These are phyloP conservation scores for Gorsachius goisagi DNA, from an alignment of 2,113 vertebrate species.

Conservation along the genomic window DNA sequence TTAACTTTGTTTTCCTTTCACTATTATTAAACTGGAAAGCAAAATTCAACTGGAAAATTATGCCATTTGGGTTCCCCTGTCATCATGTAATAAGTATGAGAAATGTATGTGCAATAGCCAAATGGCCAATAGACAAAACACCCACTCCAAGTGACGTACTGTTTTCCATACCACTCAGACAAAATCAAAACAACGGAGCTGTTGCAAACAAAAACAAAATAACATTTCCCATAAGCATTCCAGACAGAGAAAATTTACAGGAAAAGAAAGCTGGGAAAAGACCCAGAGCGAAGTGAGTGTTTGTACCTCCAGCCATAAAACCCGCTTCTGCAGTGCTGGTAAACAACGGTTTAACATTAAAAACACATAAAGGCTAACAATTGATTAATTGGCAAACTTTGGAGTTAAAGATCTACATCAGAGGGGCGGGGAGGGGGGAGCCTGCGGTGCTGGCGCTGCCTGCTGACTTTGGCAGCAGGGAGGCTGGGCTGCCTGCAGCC, in stretches of 20 bases:
- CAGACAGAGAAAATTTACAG: conserved; percentile 82
- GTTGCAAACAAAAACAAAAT: conserved; percentile 88
- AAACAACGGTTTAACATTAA: conserved; percentile 40
- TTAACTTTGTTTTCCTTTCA: conserved; percentile 79
- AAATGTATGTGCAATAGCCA: conserved; percentile 82
- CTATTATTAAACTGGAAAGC: conserved; percentile 79
- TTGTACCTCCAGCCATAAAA: conserved; percentile 60
- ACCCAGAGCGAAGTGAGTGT: conserved; percentile 65
- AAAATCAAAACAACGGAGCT: conserved; percentile 87
- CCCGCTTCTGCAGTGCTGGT: not conserved
- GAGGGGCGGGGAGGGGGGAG: not conserved
- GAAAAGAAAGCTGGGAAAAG: conserved; percentile 78
- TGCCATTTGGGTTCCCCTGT: conserved; percentile 80
- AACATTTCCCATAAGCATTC: conserved; percentile 86
- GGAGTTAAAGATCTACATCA: conserved; percentile 31
- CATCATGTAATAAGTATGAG: conserved; percentile 83
- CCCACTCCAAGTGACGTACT: conserved; percentile 84
- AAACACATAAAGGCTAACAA: conserved; percentile 46
- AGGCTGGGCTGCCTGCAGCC: not conserved
- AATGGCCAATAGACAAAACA: conserved; percentile 85
- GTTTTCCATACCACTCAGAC: conserved; percentile 86
- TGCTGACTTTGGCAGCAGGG: not conserved
- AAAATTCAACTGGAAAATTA: conserved; percentile 79
- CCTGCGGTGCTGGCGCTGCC: not conserved
- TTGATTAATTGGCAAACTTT: conserved; percentile 37